Evolutionary conservation across 2,888 invertebrate species (phyloP), one percentile per base, ranked within the genome.

Genomic region (Drosophila kokeensis): DNA sequence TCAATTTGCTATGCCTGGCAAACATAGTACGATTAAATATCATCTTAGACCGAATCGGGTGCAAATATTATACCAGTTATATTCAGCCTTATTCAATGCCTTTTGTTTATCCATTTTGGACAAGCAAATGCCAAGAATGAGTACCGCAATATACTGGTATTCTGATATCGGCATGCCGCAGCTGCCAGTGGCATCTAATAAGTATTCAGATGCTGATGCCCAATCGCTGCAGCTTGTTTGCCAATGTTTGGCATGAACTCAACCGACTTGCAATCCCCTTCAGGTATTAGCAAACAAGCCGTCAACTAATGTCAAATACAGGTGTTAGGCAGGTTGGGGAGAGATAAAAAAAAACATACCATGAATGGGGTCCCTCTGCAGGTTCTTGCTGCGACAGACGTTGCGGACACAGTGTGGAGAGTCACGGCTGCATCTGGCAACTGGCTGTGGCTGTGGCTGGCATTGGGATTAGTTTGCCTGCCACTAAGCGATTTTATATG

Each of bases 401-500:
- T 55, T 62, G 24, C 38, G 42, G 65, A 52, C 73, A 60, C 63
- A 77, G 55, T 59, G 34, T 10, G n/a, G 38, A 32, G 61, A 72
- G 72, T 59, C 62, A 73, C 69, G 69, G 61, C 62, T 69, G 68
- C 74, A 62, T 48, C 67, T 79, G 82, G 34, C 71, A 62, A 52
- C 64, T 79, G 82, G 24, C 59, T 55, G 36, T 79, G 82, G 24
- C 59, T 55, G 36, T 71, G 68, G 61, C 69, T 64, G 69, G 55
- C 70, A 53, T 61, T 72, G 68, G 76, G 79, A 87, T 82, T 87
- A 76, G 72, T 75, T 77, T 75, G 67, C 72, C 69, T 73, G 38
- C 75, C 68, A 75, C 80, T 79, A 84, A 84, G 80, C 79, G 79
- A 87, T 77, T 79, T 87, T 82, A 76, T 75, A 69, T 77, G 73